Percentiles rank a stretch among this genome's conserved stretches.
These are phyloP conservation scores for Prinia subflava DNA, from an alignment of 2,113 vertebrate species.

Conservation along the genomic window DNA sequence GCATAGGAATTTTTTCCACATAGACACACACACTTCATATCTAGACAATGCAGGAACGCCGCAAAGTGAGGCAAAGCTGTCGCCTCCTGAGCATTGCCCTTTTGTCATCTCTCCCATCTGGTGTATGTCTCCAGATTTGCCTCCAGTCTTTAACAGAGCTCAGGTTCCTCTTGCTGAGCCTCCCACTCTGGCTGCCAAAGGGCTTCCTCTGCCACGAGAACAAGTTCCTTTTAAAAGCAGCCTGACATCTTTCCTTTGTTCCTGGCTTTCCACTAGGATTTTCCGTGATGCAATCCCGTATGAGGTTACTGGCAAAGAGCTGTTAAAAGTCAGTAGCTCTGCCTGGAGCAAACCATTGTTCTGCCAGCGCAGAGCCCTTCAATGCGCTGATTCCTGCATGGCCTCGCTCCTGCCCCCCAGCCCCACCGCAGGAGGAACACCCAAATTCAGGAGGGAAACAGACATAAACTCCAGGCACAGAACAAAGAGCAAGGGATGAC, in stretches of 20 bases:
- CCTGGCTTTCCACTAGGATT: constrained; percentile 63
- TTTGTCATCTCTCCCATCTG: background rate
- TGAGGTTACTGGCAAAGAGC: constrained; percentile 57
- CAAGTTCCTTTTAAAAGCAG: constrained; percentile 39
- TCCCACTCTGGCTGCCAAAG: constrained; percentile 31
- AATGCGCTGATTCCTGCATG: constrained; percentile 29
- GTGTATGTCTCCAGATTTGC: background rate
- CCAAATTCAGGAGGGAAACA: background rate
- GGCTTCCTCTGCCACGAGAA: background rate
- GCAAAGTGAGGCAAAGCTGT: background rate
- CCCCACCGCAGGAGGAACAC: background rate
- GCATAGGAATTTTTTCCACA: constrained; percentile 42
- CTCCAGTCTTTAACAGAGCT: background rate
- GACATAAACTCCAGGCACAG: background rate
- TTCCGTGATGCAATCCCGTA: constrained; percentile 65
- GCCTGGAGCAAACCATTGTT: constrained; percentile 68
- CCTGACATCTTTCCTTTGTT: constrained; percentile 63
- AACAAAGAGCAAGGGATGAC: background rate
- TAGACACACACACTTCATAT: background rate
- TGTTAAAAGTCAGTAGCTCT: constrained; percentile 64
- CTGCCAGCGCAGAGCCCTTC: constrained; percentile 34
- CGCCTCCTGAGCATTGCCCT: background rate
- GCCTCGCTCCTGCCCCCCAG: background rate
- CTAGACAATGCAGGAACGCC: background rate
- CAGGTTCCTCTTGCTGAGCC: constrained; percentile 29